Conservation (phyloP, 2,113 vertebrate genomes). For the Dasyornis broadbenti region DNA sequence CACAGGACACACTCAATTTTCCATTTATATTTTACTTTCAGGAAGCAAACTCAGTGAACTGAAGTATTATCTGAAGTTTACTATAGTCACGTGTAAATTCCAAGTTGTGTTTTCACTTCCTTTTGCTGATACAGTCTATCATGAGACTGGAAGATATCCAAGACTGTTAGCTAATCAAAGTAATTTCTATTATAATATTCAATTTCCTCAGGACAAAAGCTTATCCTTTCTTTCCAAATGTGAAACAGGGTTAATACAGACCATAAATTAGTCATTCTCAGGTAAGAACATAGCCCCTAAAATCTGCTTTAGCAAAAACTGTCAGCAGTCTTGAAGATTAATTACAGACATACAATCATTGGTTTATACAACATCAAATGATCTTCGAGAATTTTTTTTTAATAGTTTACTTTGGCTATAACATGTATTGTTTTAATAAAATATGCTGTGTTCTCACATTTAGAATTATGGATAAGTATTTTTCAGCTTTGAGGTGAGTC, state of each 20-base stretch:
- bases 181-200: neutral
- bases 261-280: neutral
- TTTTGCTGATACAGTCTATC: neutral
- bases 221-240: neutral
- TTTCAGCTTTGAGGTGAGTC: neutral
- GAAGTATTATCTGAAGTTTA: neutral
- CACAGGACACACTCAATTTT: neutral
- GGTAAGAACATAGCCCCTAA: neutral
- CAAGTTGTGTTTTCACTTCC: neutral
- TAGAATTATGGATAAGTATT: neutral
- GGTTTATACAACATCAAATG: neutral
- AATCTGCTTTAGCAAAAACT: neutral
- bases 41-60: neutral
- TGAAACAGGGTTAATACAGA: neutral
- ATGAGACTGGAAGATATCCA: neutral
- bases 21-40: neutral
- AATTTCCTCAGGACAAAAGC: neutral
- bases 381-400: neutral
- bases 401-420: neutral
- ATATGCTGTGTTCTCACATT: accelerated
- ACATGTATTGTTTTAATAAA: neutral
- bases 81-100: neutral
- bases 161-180: neutral
- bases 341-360: neutral
- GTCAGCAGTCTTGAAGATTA: neutral